Base-by-base conservation (phyloP, 1,140 invertebrate species). In the Chironomus striatipennis region DNA sequence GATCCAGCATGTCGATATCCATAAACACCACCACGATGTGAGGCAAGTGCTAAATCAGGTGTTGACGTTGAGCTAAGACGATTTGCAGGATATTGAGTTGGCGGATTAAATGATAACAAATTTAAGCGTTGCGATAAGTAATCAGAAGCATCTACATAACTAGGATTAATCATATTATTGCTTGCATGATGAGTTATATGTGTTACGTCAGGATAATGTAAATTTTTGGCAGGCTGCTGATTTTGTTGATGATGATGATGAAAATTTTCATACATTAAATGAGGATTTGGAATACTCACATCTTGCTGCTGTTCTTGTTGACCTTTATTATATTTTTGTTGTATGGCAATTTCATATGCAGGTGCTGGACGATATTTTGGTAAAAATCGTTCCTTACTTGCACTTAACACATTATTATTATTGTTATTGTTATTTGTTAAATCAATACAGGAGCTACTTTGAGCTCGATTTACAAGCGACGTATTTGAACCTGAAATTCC, bases 291-390 rank as follows among this genome's bases (percentile, higher is more conserved):
- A 77, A 80, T 79, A 73, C 82, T 79, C 0, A 82, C 80, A 74
- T 82, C 80, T 1, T 80, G 81, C 74, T 82, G 81, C 2, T 78
- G n/a, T n/a, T 34, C 24, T 34, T 34, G 24, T 5, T 34, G 80
- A 12, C 81, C 81, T 67, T 86, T 84, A n/a, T n/a, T n/a, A 79
- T 91, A 91, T 78, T 91, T 92, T 79, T 93, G 89, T 81, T 93
- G 92, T 70, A 98, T 88, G 7, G 96, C 95, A 0, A 94, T 95
- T 79, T 97, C 94, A 81, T 98, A 98, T 82, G 97, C 95, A 0
- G 96, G 96, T 2, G 94, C 94, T 21, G 91, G 93, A 43, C 95
- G 88, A 81, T 98, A 98, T 0, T 92, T 92, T 0, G 95, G 95
- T 17, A 97, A 82, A 75, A 95, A 85, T 7, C 91, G 79, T 57